Base-by-base conservation (phyloP, 2,113 vertebrate species). In the Lonchura striata region DNA sequence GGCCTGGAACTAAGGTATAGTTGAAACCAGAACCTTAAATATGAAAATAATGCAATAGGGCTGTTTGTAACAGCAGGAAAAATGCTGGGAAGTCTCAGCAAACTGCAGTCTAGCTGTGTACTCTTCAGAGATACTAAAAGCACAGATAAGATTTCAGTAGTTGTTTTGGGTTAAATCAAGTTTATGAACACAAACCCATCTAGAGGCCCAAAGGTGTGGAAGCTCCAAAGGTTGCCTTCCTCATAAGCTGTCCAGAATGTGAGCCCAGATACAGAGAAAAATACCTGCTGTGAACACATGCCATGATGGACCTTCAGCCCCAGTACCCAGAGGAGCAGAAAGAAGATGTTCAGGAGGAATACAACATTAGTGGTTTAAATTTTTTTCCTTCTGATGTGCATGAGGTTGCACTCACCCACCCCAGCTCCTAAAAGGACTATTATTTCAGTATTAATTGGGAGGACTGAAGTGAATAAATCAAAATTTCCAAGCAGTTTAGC, bases 301-400 rank as follows among this genome's bases (percentile, higher is more conserved):
- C 19, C 24, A 5, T 17, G 33, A 4, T 31, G 30, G 41, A 13
- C 31, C 42, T 72, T 66, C 30, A 39, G 16, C n/a, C 18, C 27
- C 33, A 19, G 8, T 2, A 35, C 17, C 24, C 11, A 20, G 24
- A 4, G 27, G 20, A 65, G 42, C 23, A 81, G n/a, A 86, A 69
- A 61, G 59, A 14, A 59, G 21, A 17, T 94, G n/a, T 24, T 61
- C 27, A 39, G 9, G 33, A 93, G 30, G 19, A 72, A 41, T 28
- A 35, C 7, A 66, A 15, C 7, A 15, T 44, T 18, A 25, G 2
- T 8, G 3, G 24, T 15, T 72, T n/a, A 27, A 7, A 4, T 0
- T 44, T 41, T 52, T 68, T 76, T 72, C 11, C n/a, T 6, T 63
- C 25, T 39, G 44, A 70, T 16, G 13, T 33, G 6, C 23, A n/a